phyloP scores from a whole-genome alignment of 2,888 invertebrate species.

The Eristalis arbustorum region DNA sequence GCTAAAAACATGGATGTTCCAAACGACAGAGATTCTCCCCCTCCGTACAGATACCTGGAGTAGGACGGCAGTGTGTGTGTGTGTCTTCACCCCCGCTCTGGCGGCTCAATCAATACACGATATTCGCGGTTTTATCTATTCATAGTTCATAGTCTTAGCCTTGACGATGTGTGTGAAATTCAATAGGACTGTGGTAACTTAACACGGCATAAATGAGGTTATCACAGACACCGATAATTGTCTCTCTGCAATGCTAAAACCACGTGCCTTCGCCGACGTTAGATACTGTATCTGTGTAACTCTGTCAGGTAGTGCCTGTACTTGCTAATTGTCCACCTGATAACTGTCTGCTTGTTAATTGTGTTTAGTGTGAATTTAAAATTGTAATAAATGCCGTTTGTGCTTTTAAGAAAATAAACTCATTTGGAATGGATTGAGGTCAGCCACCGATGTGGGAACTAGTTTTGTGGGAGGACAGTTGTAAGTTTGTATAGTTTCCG shows the following conservation, averaged over 20 bases:
- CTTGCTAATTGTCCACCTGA: slow-evolving; percentile 4
- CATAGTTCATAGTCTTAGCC: slow-evolving; percentile 25
- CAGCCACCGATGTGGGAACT: too few relatives aligned
- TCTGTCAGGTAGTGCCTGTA: not conserved
- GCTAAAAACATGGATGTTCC: not conserved
- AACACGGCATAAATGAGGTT: slow-evolving; percentile 2
- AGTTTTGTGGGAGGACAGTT: too few relatives aligned
- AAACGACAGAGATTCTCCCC: not conserved
- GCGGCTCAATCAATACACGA: not conserved
- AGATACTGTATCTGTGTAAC: not conserved
- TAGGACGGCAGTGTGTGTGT: not conserved
- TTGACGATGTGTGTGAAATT: slow-evolving; percentile 39
- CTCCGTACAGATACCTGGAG: slow-evolving; percentile 30
- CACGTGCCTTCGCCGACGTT: slow-evolving; percentile 42
- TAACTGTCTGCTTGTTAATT: not conserved
- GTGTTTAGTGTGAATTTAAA: not conserved
- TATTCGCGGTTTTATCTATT: slow-evolving; percentile 40
- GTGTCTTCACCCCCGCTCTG: not conserved
- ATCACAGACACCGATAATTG: slow-evolving; percentile 5
- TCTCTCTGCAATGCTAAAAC: slow-evolving; percentile 32
- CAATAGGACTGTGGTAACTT: slow-evolving; percentile 28
- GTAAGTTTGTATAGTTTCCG: too few relatives aligned
- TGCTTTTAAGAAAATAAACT: not conserved
- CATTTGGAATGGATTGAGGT: not conserved
- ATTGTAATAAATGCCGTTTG: not conserved